Conservation (phyloP, 1,140 invertebrate genomes). For the Macrotrachela quadricornifera region DNA sequence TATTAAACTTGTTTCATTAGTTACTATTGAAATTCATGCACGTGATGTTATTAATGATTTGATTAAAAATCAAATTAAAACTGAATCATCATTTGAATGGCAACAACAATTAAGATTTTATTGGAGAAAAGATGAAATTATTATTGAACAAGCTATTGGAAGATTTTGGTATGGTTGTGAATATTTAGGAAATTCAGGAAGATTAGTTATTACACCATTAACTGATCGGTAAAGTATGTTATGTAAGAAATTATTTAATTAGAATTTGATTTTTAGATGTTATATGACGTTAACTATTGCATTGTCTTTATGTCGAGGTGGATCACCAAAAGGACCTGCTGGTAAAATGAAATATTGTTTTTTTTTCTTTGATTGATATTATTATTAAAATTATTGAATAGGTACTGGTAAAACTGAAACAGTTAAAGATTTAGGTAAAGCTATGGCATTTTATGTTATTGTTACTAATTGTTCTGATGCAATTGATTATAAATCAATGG, state of each 20-base stretch:
- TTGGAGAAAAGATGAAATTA: slow-evolving; percentile 26
- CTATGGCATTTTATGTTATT: slow-evolving; percentile 32
- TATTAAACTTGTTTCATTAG: slow-evolving; percentile 53
- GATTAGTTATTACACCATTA: slow-evolving; percentile 31
- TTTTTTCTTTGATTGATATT: too few relatives aligned
- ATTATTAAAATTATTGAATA: slow-evolving; percentile 21
- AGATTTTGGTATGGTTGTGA: slow-evolving; percentile 33
- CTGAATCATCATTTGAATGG: slow-evolving; percentile 38
- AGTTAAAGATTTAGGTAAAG: slow-evolving; percentile 32
- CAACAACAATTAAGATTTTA: slow-evolving; percentile 31
- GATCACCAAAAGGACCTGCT: slow-evolving; percentile 62
- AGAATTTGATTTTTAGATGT: slow-evolving; percentile 35
- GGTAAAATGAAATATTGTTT: slow-evolving; percentile 8
- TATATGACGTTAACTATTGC: slow-evolving; percentile 68
- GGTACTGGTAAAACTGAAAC: slow-evolving; percentile 67
- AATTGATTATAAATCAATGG: slow-evolving; percentile 33
- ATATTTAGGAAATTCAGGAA: slow-evolving; percentile 31
- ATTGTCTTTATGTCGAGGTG: slow-evolving; percentile 55
- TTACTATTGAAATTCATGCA: slow-evolving; percentile 65
- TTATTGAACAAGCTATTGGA: slow-evolving; percentile 31
- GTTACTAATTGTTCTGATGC: slow-evolving; percentile 34
- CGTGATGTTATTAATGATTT: slow-evolving; percentile 63
- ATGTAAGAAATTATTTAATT: too few relatives aligned
- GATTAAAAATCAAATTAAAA: slow-evolving; percentile 31
- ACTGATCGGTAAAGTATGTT: slow-evolving; percentile 27